These are phyloP conservation scores for Aphaenogaster floridana DNA, from an alignment of 1,140 invertebrate species.

Conservation along the genomic window DNA sequence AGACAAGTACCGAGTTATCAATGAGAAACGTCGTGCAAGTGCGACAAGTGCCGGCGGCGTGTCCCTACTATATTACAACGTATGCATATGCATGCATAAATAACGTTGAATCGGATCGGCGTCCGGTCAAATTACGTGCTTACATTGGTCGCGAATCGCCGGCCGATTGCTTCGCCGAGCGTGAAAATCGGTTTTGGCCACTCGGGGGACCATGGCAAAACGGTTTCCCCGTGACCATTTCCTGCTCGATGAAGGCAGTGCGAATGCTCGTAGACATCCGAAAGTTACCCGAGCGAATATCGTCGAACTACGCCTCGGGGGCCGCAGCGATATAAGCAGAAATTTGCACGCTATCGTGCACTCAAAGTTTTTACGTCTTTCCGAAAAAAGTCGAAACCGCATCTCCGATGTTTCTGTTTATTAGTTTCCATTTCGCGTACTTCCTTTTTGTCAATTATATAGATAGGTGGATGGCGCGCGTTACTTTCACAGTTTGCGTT, in stretches of 20 bases:
- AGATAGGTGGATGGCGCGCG: background rate
- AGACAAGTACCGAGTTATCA: constrained; percentile 53
- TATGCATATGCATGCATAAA: constrained; percentile 64
- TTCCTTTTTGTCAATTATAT: background rate
- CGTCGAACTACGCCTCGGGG: constrained; percentile 36
- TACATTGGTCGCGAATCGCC: constrained; percentile 70
- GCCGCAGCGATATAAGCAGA: constrained; percentile 3
- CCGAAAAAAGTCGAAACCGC: background rate
- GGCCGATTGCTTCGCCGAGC: constrained; percentile 66
- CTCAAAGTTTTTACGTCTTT: constrained; percentile 4
- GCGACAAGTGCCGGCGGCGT: constrained; percentile 46
- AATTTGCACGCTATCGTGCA: constrained; percentile 11
- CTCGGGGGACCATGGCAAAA: constrained; percentile 70
- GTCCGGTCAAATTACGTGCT: constrained; percentile 69
- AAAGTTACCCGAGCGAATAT: constrained; percentile 60
- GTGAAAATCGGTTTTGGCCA: constrained; percentile 74
- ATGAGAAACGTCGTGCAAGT: constrained; percentile 51
- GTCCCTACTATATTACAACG: constrained; percentile 47
- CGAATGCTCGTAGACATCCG: constrained; percentile 64
- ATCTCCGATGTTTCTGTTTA: constrained; percentile 2
- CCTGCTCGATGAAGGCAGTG: constrained; percentile 59
- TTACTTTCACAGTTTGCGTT: constrained; percentile 7
- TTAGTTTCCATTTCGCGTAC: background rate
- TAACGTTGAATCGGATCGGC: constrained; percentile 58
- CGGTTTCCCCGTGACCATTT: constrained; percentile 72